Percentiles rank a stretch among this genome's conserved stretches.
Evolutionary conservation across 1,140 invertebrate species (phyloP).

Genomic region (Drosophila pectinifera): DNA sequence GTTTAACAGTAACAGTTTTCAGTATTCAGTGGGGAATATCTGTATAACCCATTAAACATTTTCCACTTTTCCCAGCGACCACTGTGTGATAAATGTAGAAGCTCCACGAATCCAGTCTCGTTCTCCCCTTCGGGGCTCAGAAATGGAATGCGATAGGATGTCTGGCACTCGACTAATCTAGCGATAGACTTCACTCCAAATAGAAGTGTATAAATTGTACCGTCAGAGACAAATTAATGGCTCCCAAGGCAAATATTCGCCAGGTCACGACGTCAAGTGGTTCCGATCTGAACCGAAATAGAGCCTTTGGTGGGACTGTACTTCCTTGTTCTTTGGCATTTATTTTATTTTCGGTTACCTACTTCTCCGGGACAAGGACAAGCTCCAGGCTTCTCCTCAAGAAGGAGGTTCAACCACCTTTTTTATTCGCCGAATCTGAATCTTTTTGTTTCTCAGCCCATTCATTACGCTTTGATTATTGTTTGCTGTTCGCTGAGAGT

Average conservation of each 20-base stretch:
- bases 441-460: constrained; percentile 47
- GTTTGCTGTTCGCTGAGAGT: constrained; percentile 31
- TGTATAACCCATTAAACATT: too few relatives aligned
- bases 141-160: constrained; percentile 36
- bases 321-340: constrained; percentile 8
- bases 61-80: background rate
- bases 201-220: constrained; percentile 30
- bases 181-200: constrained; percentile 19
- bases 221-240: constrained; percentile 46
- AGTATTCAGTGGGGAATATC: too few relatives aligned
- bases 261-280: constrained; percentile 37
- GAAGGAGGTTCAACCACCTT: constrained; percentile 74
- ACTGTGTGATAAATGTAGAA: constrained; percentile 1
- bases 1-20: too few relatives aligned
- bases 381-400: background rate
- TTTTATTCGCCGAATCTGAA: constrained; percentile 30
- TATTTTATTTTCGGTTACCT: constrained; percentile 31
- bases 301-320: constrained; percentile 34
- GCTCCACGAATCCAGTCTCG: constrained; percentile 6
- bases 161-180: constrained; percentile 40
- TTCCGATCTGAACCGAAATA: background rate
- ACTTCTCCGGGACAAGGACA: constrained; percentile 40
- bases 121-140: background rate
- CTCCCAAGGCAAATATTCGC: constrained; percentile 21
- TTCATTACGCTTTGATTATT: constrained; percentile 61